Evolutionary conservation across 2,888 invertebrate species (phyloP).

Genomic region (Aromia moschata): DNA sequence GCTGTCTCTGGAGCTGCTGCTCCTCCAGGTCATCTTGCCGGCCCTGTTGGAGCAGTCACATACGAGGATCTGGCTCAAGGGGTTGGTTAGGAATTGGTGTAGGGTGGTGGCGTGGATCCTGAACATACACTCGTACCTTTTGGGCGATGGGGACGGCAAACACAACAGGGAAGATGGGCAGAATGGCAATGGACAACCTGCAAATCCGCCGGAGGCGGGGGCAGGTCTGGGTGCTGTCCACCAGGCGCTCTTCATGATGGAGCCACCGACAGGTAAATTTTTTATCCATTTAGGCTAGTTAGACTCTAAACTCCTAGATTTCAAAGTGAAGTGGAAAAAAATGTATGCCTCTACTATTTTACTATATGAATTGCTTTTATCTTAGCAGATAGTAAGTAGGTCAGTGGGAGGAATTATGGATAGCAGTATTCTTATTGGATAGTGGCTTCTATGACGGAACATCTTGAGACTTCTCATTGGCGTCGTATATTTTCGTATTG

Average conservation of each 20-base stretch:
- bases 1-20: constrained; percentile 88
- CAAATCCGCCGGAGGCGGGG: constrained; percentile 54
- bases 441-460: no score
- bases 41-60: constrained; percentile 96
- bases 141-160: constrained; percentile 72
- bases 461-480: no score
- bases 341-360: no score
- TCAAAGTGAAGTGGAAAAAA: no score
- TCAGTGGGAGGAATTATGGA: no score
- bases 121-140: constrained; percentile 88
- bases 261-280: constrained; percentile 65
- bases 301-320: no score
- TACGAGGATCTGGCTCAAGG: constrained; percentile 91
- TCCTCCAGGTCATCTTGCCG: constrained; percentile 93
- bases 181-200: constrained; percentile 36
- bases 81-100: constrained; percentile 89
- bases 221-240: constrained; percentile 81
- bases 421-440: no score
- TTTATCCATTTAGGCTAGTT: no score
- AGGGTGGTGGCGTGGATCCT: constrained; percentile 82
- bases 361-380: no score
- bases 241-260: constrained; percentile 87
- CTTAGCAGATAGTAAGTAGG: no score
- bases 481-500: no score
- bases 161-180: constrained; percentile 57